Percentiles rank a stretch among this genome's conserved stretches.
Evolutionary conservation across 2,888 invertebrate genomes (phyloP).

Genomic region (Cryptops parisi): DNA sequence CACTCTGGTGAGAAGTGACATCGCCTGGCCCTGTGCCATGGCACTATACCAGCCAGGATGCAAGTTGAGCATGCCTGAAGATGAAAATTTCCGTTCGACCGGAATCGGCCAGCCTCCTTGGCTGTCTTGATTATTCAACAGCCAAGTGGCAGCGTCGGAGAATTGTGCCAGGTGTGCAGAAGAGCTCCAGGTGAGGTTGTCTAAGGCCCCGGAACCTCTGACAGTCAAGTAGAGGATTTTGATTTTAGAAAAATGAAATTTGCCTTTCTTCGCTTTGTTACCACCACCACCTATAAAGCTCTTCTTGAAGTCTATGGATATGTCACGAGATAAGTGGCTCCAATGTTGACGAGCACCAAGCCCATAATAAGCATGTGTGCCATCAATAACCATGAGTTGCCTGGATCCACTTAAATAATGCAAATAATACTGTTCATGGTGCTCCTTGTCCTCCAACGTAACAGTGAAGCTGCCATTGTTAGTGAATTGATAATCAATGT

Average conservation of each 20-base stretch:
- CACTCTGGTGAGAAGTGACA: constrained; percentile 85
- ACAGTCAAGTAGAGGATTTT: constrained; percentile 52
- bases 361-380: constrained; percentile 68
- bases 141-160: constrained; percentile 85
- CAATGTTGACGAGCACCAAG: constrained; percentile 44
- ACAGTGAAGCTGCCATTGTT: constrained; percentile 71
- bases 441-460: constrained; percentile 49
- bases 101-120: constrained; percentile 89
- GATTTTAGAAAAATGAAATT: constrained; percentile 47
- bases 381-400: constrained; percentile 52
- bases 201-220: constrained; percentile 54
- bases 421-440: constrained; percentile 58
- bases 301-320: constrained; percentile 81
- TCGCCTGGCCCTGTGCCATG: constrained; percentile 94
- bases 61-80: constrained; percentile 59
- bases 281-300: constrained; percentile 41
- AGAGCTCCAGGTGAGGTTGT: constrained; percentile 60
- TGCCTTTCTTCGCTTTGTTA: constrained; percentile 16
- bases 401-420: constrained; percentile 69
- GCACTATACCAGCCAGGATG: constrained; percentile 90
- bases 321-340: constrained; percentile 69
- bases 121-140: constrained; percentile 67
- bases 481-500: constrained; percentile 45
- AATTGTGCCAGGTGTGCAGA: constrained; percentile 83
- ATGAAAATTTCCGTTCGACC: constrained; percentile 48